These are phyloP conservation scores for Erpornis zantholeuca DNA, from an alignment of 2,113 vertebrate species.

Conservation along the genomic window DNA sequence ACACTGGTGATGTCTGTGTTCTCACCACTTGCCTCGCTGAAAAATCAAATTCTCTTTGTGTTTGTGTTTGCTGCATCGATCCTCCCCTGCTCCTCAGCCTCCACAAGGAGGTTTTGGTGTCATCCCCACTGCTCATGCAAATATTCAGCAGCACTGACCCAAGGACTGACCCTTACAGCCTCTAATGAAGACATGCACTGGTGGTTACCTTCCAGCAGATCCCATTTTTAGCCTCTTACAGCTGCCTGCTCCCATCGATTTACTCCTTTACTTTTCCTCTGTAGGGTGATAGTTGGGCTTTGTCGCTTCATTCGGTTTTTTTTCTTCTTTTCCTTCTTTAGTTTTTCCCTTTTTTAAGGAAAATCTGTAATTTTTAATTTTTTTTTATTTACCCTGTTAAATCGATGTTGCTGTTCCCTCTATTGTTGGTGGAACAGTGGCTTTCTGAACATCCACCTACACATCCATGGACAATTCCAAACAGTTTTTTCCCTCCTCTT, in stretches of 20 bases:
- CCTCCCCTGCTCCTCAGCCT: background rate
- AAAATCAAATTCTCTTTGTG: background rate
- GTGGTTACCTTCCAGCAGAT: background rate
- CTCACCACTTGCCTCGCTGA: rapidly evolving
- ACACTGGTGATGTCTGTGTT: rapidly evolving
- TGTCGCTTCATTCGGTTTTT: rapidly evolving
- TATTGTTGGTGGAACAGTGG: background rate
- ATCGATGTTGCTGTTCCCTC: background rate
- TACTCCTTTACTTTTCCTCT: background rate
- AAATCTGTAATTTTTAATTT: rapidly evolving
- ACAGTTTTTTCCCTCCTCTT: rapidly evolving
- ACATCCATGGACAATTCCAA: background rate
- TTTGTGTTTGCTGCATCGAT: background rate
- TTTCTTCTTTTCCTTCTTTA: background rate
- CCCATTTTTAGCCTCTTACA: background rate
- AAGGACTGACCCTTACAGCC: background rate
- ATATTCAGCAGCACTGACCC: background rate
- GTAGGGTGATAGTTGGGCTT: background rate
- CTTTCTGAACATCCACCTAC: background rate
- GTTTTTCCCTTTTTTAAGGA: background rate
- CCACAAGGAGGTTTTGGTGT: background rate
- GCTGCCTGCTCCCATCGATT: background rate
- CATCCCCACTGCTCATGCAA: background rate
- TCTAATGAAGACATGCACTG: background rate
- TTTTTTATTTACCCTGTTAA: background rate